Conservation (phyloP, 2,113 vertebrate genomes). For the Nymphicus hollandicus region DNA sequence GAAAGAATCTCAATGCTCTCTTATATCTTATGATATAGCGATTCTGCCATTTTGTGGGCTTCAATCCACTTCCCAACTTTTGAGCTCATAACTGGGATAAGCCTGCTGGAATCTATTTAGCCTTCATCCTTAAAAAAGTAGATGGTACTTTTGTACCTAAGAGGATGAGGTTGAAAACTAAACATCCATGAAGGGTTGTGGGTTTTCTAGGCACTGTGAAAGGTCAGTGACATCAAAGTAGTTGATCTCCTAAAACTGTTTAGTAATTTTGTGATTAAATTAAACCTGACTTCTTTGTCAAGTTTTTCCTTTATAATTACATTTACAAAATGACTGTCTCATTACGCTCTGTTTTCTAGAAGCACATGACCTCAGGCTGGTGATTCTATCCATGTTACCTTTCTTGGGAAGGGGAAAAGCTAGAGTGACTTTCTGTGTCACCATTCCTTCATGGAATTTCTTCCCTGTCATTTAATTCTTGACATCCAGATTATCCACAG, state of each 20-base stretch:
- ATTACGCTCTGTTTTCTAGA: neutral
- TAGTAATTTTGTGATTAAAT: neutral
- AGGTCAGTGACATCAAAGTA: neutral
- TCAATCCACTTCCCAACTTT: neutral
- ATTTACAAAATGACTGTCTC: neutral
- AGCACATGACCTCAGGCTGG: neutral
- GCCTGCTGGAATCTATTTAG: neutral
- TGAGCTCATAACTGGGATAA: neutral
- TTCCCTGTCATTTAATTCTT: neutral
- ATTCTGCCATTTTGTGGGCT: neutral
- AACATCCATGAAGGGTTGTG: neutral
- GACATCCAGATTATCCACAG: neutral
- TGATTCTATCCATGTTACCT: neutral
- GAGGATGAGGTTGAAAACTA: neutral
- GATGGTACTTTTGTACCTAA: neutral
- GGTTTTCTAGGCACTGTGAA: neutral
- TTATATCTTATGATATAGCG: accelerated
- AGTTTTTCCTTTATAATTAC: neutral
- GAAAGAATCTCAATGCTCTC: neutral
- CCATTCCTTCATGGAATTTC: neutral
- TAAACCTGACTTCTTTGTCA: neutral
- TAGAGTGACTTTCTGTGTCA: neutral
- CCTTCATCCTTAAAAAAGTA: neutral
- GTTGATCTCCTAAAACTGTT: neutral
- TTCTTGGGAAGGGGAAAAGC: neutral